Evolutionary conservation across 2,888 invertebrate species (phyloP).

Genomic region (Crossocerus cetratus): DNA sequence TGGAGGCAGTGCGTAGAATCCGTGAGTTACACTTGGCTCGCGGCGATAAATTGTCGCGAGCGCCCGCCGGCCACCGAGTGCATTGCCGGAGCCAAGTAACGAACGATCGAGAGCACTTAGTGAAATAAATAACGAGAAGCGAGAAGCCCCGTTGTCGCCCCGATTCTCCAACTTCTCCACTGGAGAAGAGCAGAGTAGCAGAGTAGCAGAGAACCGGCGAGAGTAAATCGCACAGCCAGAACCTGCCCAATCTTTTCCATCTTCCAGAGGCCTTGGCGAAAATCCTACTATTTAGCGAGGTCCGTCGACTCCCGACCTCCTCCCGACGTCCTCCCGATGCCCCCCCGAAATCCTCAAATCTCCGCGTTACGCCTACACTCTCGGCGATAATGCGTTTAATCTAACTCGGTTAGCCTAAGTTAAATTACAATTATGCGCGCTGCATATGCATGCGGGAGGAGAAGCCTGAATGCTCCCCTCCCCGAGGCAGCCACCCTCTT

Average conservation of each 20-base stretch:
- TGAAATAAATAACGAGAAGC: slow-evolving; percentile 72
- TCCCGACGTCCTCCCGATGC: background rate
- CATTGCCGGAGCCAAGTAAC: slow-evolving; percentile 61
- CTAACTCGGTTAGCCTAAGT: slow-evolving; percentile 1
- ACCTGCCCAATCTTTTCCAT: too few species aligned
- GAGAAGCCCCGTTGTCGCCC: slow-evolving; percentile 69
- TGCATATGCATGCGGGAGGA: background rate
- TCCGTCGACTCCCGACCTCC: background rate
- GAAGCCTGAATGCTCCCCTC: background rate
- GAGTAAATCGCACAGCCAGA: too few species aligned
- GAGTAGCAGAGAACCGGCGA: slow-evolving; percentile 23
- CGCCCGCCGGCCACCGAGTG: slow-evolving; percentile 50
- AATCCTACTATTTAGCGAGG: background rate
- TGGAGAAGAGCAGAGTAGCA: slow-evolving; percentile 55
- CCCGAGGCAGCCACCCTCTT: background rate
- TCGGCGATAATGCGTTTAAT: background rate
- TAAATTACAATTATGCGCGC: slow-evolving; percentile 7
- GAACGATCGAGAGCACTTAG: slow-evolving; percentile 71
- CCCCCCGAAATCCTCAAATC: background rate
- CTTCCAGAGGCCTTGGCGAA: background rate
- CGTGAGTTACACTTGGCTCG: slow-evolving; percentile 47
- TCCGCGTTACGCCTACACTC: background rate
- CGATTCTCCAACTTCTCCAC: slow-evolving; percentile 70
- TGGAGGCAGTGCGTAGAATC: slow-evolving; percentile 31
- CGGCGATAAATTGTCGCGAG: slow-evolving; percentile 60